Conservation (phyloP, 1,140 invertebrate species). For the Phenacoccus solenopsis region DNA sequence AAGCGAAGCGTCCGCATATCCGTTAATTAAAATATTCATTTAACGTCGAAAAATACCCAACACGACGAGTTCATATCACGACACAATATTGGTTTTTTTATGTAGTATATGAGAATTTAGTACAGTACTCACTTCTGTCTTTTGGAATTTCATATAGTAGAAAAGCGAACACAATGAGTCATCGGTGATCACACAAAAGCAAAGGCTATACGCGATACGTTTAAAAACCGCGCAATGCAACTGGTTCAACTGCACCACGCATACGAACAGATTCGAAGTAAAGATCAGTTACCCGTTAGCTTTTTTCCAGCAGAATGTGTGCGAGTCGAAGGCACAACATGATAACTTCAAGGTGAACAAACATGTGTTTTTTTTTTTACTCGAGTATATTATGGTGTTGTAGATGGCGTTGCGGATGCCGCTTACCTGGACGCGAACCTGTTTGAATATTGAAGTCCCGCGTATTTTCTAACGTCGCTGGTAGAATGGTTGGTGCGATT, state of each 20-base stretch:
- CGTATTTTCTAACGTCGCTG: neutral
- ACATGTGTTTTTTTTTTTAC: neutral
- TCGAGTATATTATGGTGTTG: neutral
- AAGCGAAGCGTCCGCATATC: too few species aligned
- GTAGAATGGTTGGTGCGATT: neutral
- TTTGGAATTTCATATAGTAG: too few species aligned
- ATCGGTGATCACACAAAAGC: neutral
- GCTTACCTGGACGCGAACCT: neutral
- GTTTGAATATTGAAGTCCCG: neutral
- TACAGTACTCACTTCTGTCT: too few species aligned
- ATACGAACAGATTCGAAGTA: slow-evolving; percentile 10
- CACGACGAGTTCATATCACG: too few species aligned
- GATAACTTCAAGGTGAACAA: slow-evolving; percentile 8
- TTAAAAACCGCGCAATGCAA: slow-evolving; percentile 4
- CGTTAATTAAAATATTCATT: too few species aligned
- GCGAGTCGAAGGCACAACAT: neutral
- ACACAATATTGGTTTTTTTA: too few species aligned
- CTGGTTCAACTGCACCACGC: neutral
- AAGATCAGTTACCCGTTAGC: slow-evolving; percentile 7
- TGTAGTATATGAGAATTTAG: too few species aligned
- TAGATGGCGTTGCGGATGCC: slow-evolving; percentile 1
- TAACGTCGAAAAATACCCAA: too few species aligned
- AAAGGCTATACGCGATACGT: neutral
- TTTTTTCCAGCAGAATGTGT: neutral
- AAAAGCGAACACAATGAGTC: neutral